A percentile compares a stretch with the other conserved stretches of the same genome.
These are phyloP conservation scores for Xanthorhoe spadicearia DNA, from an alignment of 2,888 invertebrate species.

Conservation along the genomic window DNA sequence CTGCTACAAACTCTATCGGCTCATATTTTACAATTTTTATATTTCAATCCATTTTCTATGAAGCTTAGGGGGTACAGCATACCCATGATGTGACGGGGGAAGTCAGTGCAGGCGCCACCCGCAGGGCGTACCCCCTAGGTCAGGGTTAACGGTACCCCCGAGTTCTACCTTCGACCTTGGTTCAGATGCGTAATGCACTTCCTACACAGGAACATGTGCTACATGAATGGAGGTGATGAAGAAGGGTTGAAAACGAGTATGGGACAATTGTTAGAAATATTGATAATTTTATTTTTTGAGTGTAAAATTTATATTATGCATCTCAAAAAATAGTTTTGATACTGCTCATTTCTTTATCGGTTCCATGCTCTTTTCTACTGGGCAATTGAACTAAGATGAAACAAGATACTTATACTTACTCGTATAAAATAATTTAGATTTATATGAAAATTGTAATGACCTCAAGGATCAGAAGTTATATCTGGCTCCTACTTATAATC, in stretches of 20 bases:
- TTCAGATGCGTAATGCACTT: slow-evolving; percentile 67
- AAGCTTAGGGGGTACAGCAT: slow-evolving; percentile 25
- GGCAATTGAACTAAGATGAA: no score
- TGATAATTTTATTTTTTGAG: no score
- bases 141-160: slow-evolving; percentile 83
- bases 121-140: slow-evolving; percentile 80
- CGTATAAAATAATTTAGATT: no score
- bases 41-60: neutral
- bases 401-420: no score
- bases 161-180: slow-evolving; percentile 81
- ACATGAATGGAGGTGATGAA: slow-evolving; percentile 5
- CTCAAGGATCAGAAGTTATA: no score
- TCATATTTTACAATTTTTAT: neutral
- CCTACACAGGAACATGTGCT: slow-evolving; percentile 39
- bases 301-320: no score
- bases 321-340: no score
- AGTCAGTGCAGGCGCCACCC: slow-evolving; percentile 73
- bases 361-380: no score
- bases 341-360: no score
- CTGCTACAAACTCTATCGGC: neutral
- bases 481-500: no score
- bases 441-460: no score
- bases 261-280: no score
- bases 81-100: slow-evolving; percentile 63
- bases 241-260: neutral